These are phyloP conservation scores for Tethya wilhelma DNA, from an alignment of 37 sponge, comb jelly and placozoan genomes.

Conservation along the genomic window DNA sequence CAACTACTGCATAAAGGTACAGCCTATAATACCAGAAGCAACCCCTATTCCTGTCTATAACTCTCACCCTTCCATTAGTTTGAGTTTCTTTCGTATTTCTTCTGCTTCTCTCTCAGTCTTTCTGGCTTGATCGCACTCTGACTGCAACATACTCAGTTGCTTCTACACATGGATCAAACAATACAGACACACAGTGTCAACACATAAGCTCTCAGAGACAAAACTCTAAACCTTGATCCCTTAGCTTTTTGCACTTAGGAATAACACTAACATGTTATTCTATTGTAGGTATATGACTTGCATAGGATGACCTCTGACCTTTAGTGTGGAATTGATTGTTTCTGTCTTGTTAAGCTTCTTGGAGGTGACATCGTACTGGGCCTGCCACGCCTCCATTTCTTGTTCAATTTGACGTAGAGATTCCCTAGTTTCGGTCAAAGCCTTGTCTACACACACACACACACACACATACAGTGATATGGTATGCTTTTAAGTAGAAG, in stretches of 20 bases:
- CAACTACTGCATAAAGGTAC: too few species aligned
- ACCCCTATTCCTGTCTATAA: too few species aligned
- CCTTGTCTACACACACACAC: conserved; percentile 1
- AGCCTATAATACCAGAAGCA: too few species aligned
- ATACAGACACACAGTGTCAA: neutral
- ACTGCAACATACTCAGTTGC: neutral
- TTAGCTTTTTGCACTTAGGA: too few species aligned
- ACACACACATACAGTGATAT: too few species aligned
- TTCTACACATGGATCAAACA: neutral
- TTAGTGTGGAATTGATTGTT: conserved; percentile 26
- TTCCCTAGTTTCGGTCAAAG: conserved; percentile 17
- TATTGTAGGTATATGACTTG: too few species aligned
- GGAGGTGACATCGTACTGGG: conserved; percentile 4
- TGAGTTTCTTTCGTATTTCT: neutral
- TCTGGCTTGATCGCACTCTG: conserved; percentile 7
- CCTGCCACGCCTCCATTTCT: conserved; percentile 51
- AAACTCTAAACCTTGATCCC: too few species aligned
- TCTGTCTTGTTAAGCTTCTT: conserved; percentile 18
- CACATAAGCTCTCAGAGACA: neutral
- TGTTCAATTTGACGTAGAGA: conserved; percentile 4
- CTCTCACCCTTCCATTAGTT: conserved; percentile 2
- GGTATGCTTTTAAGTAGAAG: too few species aligned
- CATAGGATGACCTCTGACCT: conserved; percentile 6
- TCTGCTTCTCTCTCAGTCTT: neutral
- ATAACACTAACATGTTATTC: too few species aligned